Evolutionary conservation across 2,797 vertebrate genomes (phyloP).

Genomic region (Merluccius polli): DNA sequence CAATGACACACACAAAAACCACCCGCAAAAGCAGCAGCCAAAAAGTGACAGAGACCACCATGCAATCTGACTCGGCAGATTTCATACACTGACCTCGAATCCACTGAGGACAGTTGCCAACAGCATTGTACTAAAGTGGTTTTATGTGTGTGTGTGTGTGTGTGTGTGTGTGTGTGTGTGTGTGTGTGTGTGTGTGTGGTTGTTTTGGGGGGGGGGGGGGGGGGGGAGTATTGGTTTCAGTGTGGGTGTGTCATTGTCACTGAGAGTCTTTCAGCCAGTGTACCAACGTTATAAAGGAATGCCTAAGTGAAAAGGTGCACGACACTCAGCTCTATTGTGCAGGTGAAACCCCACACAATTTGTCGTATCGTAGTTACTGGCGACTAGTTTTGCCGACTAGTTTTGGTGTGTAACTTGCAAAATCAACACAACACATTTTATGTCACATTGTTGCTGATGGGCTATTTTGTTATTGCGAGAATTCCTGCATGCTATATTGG

Average conservation of each 20-base stretch:
- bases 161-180: slow-evolving; percentile 10
- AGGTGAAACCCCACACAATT: background rate
- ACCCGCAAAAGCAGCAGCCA: background rate
- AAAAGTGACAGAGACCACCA: background rate
- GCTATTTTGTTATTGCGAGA: background rate
- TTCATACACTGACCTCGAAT: slow-evolving; percentile 6
- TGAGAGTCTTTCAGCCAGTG: background rate
- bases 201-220: background rate
- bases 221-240: background rate
- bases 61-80: slow-evolving; percentile 18
- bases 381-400: background rate
- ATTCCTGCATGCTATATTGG: background rate
- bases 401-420: background rate
- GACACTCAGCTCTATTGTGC: background rate
- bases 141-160: slow-evolving; percentile 1
- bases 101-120: background rate
- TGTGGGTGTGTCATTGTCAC: slow-evolving; percentile 2
- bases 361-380: background rate
- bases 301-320: background rate
- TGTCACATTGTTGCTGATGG: background rate
- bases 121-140: slow-evolving; percentile 1
- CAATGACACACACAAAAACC: background rate
- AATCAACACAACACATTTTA: background rate
- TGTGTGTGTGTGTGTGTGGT: background rate
- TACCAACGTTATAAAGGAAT: background rate